Conservation (phyloP, 1,140 invertebrate species). For the Phthorimaea operculella region DNA sequence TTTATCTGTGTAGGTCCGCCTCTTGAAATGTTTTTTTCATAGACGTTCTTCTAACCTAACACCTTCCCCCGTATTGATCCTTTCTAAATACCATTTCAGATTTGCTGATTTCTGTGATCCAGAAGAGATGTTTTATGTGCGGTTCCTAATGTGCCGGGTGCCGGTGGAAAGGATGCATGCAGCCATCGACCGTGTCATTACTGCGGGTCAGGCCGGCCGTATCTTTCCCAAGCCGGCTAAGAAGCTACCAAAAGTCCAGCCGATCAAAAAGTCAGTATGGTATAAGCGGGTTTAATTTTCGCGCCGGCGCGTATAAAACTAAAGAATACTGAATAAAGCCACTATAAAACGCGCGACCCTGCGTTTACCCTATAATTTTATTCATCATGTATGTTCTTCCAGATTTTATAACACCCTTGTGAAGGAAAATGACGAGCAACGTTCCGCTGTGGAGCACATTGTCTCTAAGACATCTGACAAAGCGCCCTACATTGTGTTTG, state of each 20-base stretch:
- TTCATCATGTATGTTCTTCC: conserved; percentile 3
- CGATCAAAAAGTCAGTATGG: conserved; percentile 35
- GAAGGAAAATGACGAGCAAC: conserved; percentile 65
- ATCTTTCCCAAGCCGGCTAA: conserved; percentile 48
- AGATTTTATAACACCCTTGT: conserved; percentile 72
- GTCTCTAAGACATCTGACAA: conserved; percentile 61
- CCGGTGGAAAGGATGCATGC: conserved; percentile 41
- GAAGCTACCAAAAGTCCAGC: conserved; percentile 24
- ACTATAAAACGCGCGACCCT: no score
- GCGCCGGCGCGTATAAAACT: no score
- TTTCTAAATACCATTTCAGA: no score
- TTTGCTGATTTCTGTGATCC: conserved; percentile 44
- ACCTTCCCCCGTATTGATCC: no score
- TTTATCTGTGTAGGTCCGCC: no score
- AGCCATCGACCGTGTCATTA: conserved; percentile 27
- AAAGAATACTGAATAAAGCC: no score
- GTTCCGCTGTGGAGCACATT: conserved; percentile 75
- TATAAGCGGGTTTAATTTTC: conserved; percentile 4
- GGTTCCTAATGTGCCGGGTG: conserved; percentile 51
- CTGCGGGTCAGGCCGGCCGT: conserved; percentile 14
- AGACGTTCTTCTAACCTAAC: no score
- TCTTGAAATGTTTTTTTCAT: no score
- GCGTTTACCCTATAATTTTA: no score
- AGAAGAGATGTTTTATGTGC: conserved; percentile 61
- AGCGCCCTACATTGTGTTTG: conserved; percentile 87